Percentiles rank a stretch among this genome's conserved stretches.
phyloP scores from a whole-genome alignment of 2,888 invertebrate species.

The Serrognathus titanus region DNA sequence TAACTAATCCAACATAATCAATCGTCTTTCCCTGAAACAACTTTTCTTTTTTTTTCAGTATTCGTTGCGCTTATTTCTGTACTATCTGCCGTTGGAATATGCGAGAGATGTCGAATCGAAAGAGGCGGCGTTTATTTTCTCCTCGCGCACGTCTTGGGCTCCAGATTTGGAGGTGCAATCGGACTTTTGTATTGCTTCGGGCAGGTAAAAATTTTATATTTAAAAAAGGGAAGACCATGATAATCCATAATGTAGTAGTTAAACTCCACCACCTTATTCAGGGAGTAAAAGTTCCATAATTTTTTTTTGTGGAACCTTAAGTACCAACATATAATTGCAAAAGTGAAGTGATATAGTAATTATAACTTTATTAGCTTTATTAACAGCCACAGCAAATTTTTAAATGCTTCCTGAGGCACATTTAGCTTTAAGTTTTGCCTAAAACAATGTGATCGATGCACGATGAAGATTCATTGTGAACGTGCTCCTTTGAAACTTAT shows the following conservation, averaged over 20 bases:
- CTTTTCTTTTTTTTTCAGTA: constrained; percentile 54
- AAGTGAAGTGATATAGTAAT: no score
- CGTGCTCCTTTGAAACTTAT: no score
- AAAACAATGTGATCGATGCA: no score
- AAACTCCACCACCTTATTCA: no score
- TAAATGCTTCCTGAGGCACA: no score
- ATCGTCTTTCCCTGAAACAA: neutral
- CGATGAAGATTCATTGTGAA: no score
- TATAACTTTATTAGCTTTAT: no score
- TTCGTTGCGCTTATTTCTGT: constrained; percentile 89
- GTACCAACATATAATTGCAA: neutral
- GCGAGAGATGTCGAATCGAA: constrained; percentile 90
- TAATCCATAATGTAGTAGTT: no score
- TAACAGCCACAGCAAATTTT: no score
- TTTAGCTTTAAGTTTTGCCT: no score
- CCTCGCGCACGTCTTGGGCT: constrained; percentile 89
- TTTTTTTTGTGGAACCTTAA: neutral
- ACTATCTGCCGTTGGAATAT: constrained; percentile 92
- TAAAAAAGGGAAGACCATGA: no score
- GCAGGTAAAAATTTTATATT: constrained; percentile 59
- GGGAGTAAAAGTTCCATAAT: neutral
- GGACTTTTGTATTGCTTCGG: constrained; percentile 95
- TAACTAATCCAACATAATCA: constrained; percentile 37
- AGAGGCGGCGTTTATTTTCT: constrained; percentile 98
- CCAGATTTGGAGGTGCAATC: constrained; percentile 87